Percentiles rank a stretch among this genome's conserved stretches.
phyloP scores from a whole-genome alignment of 37 sponge, comb jelly and placozoan genomes.

The Cliona cf. orientalis region DNA sequence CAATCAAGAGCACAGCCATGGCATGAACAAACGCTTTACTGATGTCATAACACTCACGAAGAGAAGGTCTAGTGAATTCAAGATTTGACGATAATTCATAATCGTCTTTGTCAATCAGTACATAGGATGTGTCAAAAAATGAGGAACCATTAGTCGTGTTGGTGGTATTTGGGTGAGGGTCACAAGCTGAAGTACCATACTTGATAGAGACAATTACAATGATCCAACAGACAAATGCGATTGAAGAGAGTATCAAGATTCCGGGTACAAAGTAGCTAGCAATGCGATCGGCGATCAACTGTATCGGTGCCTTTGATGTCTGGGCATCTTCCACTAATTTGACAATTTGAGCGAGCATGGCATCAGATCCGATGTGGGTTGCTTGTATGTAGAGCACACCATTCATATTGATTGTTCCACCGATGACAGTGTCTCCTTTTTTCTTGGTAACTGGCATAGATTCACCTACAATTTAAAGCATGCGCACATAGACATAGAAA shows the following conservation, averaged over 20 bases:
- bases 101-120: too few relatives aligned
- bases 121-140: too few relatives aligned
- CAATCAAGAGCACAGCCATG: slow-evolving; percentile 90
- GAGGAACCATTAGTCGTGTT: too few relatives aligned
- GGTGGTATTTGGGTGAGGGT: too few relatives aligned
- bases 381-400: slow-evolving; percentile 82
- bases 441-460: slow-evolving; percentile 82
- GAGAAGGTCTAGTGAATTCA: neutral
- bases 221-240: slow-evolving; percentile 80
- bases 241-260: slow-evolving; percentile 63
- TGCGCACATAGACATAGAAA: too few relatives aligned
- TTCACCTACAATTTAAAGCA: too few relatives aligned
- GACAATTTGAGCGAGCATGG: slow-evolving; percentile 93
- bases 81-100: neutral
- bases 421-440: slow-evolving; percentile 79
- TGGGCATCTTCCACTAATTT: slow-evolving; percentile 94
- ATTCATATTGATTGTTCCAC: slow-evolving; percentile 81
- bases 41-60: neutral
- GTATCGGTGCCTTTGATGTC: slow-evolving; percentile 94
- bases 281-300: slow-evolving; percentile 90
- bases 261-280: slow-evolving; percentile 83
- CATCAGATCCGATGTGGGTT: slow-evolving; percentile 85
- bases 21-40: slow-evolving; percentile 71
- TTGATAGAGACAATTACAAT: slow-evolving; percentile 16
- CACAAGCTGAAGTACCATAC: too few relatives aligned